These are phyloP conservation scores for Pherbina coryleti DNA, from an alignment of 2,888 invertebrate species.

Conservation along the genomic window DNA sequence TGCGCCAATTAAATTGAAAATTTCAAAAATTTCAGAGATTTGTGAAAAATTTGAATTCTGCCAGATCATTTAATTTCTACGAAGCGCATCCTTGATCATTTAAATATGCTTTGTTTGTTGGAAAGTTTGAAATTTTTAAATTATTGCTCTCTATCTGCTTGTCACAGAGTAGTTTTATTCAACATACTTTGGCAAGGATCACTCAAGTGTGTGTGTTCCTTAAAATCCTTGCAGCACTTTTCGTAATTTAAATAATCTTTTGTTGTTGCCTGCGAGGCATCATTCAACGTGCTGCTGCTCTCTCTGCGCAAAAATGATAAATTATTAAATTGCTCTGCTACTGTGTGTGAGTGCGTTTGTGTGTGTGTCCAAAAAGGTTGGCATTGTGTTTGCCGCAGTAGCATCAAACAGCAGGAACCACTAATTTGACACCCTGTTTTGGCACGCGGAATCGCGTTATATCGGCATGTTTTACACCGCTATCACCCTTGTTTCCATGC, in stretches of 20 bases:
- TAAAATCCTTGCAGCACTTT: slow-evolving; percentile 49
- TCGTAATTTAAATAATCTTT: slow-evolving; percentile 63
- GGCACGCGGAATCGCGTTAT: slow-evolving; percentile 27
- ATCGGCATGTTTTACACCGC: neutral
- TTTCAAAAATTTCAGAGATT: slow-evolving; percentile 40
- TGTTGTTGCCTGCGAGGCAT: slow-evolving; percentile 60
- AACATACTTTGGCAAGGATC: slow-evolving; percentile 1
- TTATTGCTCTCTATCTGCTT: slow-evolving; percentile 52
- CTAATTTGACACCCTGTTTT: slow-evolving; percentile 42
- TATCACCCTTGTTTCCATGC: slow-evolving; percentile 41
- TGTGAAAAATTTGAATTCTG: slow-evolving; percentile 66
- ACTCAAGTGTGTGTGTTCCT: neutral
- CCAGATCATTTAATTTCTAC: slow-evolving; percentile 65
- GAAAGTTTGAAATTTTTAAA: slow-evolving; percentile 62
- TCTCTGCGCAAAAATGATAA: slow-evolving; percentile 63
- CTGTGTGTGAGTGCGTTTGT: slow-evolving; percentile 41
- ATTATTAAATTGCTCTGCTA: slow-evolving; percentile 66
- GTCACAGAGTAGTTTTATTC: neutral
- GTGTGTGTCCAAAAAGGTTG: neutral
- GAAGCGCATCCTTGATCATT: slow-evolving; percentile 41
- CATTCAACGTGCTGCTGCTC: slow-evolving; percentile 20
- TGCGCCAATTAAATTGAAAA: slow-evolving; percentile 57
- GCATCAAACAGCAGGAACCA: slow-evolving; percentile 10
- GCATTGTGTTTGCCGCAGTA: neutral
- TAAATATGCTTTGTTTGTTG: slow-evolving; percentile 39